Conservation (phyloP, 2,797 vertebrate species). For the Eidolon dupreanum region DNA sequence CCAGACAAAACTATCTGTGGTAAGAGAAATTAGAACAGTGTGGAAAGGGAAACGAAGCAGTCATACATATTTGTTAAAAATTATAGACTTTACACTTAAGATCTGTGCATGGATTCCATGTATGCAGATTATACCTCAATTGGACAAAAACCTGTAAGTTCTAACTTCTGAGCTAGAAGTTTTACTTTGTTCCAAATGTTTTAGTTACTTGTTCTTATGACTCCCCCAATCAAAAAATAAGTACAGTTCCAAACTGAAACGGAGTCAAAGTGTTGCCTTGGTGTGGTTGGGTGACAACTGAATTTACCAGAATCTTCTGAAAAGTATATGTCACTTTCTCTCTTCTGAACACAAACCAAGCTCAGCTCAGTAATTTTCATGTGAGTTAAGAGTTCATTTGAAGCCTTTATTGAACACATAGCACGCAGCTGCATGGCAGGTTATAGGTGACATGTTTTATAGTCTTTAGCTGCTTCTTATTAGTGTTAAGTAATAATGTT, state of each 20-base stretch:
- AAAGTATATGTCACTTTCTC: neutral
- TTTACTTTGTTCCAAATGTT: neutral
- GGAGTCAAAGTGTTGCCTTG: neutral
- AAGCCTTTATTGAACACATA: neutral
- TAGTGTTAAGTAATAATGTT: neutral
- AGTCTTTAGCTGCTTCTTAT: neutral
- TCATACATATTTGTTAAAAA: neutral
- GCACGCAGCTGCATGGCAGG: neutral
- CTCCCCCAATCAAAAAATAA: neutral
- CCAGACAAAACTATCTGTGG: constrained; percentile 1
- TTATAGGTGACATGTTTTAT: neutral
- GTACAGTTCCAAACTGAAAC: neutral
- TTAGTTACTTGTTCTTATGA: neutral
- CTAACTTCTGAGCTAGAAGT: neutral
- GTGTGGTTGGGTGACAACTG: neutral
- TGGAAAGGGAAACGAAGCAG: neutral
- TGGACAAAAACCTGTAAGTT: constrained; percentile 33
- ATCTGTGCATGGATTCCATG: neutral
- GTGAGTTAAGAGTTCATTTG: neutral
- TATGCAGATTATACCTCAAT: neutral
- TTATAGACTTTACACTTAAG: neutral
- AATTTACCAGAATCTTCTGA: neutral
- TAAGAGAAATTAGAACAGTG: neutral
- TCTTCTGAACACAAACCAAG: neutral
- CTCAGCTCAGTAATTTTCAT: neutral